A percentile compares a stretch with the other conserved stretches of the same genome.
Conservation (phyloP, 2,113 vertebrate species). For the Naja naja region DNA sequence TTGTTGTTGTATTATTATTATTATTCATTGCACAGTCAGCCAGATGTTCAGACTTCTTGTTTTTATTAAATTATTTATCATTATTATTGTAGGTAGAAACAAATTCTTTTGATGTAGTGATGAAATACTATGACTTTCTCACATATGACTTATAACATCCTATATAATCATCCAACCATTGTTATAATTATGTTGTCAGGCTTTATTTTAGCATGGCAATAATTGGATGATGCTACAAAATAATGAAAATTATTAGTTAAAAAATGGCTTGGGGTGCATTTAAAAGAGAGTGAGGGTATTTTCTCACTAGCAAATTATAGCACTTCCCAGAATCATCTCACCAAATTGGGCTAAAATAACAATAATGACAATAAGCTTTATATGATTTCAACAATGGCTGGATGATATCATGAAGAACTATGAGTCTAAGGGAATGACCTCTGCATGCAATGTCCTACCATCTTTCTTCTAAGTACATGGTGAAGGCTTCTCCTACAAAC, state of each 20-base stretch:
- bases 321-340: not conserved
- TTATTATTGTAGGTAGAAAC: not conserved
- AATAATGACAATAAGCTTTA: not conserved
- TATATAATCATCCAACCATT: not conserved
- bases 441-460: not conserved
- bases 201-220: not conserved
- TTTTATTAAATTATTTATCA: no score
- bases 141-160: not conserved
- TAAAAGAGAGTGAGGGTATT: not conserved
- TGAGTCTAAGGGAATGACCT: not conserved
- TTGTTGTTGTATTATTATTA: no score
- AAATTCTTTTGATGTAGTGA: not conserved
- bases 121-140: not conserved
- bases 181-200: not conserved
- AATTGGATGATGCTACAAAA: not conserved
- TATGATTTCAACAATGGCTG: not conserved
- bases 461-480: not conserved
- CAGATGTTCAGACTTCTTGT: no score
- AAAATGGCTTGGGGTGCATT: not conserved
- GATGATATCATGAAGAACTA: not conserved
- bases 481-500: not conserved
- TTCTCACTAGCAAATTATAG: not conserved
- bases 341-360: not conserved
- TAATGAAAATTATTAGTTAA: not conserved
- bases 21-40: no score